Percentiles rank a stretch among this genome's conserved stretches.
Evolutionary conservation across 2,797 vertebrate genomes (phyloP).

Genomic region (Sebastiscus tertius): DNA sequence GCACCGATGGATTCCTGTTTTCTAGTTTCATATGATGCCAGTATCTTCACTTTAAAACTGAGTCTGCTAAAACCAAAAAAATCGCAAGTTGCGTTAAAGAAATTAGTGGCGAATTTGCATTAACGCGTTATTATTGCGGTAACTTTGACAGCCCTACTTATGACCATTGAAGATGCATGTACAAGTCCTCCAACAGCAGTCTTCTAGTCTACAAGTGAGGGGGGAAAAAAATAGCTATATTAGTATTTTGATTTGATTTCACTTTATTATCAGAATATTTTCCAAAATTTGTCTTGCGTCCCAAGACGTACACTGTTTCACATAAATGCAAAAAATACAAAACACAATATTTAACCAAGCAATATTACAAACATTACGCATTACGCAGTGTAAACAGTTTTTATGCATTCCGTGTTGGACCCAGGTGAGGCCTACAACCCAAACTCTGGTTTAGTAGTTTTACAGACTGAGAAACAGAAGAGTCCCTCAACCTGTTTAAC

Average conservation of each 20-base stretch:
- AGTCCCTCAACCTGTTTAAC: not conserved
- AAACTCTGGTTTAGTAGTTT: not conserved
- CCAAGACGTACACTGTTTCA: not conserved
- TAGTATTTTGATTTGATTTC: not conserved
- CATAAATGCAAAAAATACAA: not conserved
- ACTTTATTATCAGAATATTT: not conserved
- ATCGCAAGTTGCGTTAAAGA: too few relatives aligned
- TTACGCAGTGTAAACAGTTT: not conserved
- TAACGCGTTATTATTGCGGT: too few relatives aligned
- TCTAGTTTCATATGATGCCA: too few relatives aligned
- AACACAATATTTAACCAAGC: not conserved
- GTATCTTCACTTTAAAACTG: too few relatives aligned
- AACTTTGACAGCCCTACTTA: too few relatives aligned
- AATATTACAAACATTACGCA: not conserved
- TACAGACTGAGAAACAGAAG: not conserved
- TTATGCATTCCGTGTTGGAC: not conserved
- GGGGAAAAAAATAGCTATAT: not conserved
- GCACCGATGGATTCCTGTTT: too few relatives aligned
- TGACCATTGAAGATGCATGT: not conserved
- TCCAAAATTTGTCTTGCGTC: not conserved
- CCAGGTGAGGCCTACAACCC: not conserved
- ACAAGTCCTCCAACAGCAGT: not conserved
- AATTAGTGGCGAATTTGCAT: too few relatives aligned
- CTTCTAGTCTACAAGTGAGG: not conserved
- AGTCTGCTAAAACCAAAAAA: too few relatives aligned